A percentile compares a stretch with the other conserved stretches of the same genome.
phyloP scores from a whole-genome alignment of 2,797 vertebrate species.

The Poecilia gillii region DNA sequence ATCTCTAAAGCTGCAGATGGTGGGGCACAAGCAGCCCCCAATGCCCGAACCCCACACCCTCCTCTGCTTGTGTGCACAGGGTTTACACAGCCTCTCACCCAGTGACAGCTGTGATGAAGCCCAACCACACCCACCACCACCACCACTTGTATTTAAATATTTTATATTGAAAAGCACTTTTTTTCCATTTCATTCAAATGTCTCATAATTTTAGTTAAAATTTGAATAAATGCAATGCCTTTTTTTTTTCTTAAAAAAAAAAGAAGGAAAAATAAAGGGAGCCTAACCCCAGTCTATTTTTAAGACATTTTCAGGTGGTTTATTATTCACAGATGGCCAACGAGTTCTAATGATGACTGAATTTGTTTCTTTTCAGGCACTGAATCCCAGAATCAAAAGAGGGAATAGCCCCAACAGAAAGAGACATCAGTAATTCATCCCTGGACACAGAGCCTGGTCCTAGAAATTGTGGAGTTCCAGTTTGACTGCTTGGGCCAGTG shows the following conservation, averaged over 20 bases:
- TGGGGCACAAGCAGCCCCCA: not conserved
- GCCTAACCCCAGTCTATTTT: slow-evolving; percentile 18
- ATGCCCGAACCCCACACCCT: not conserved
- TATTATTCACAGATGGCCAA: slow-evolving; percentile 9
- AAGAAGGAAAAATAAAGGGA: no score
- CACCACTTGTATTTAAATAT: not conserved
- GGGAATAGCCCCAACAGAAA: slow-evolving; percentile 39
- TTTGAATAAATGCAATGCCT: not conserved
- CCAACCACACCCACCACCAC: not conserved
- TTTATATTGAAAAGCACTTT: not conserved
- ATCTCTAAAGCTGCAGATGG: not conserved
- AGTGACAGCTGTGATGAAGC: not conserved
- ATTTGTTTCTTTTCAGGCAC: slow-evolving; percentile 48
- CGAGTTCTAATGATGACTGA: not conserved
- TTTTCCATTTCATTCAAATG: not conserved
- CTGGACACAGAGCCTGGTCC: slow-evolving; percentile 6
- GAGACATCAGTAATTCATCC: slow-evolving; percentile 18
- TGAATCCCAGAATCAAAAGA: slow-evolving; percentile 8
- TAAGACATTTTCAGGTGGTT: not conserved
- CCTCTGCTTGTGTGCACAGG: not conserved
- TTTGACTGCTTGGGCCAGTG: slow-evolving; percentile 22
- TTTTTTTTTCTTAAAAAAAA: no score
- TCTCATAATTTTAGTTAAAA: not conserved
- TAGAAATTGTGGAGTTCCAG: slow-evolving; percentile 21
- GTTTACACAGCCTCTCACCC: not conserved